Base-by-base conservation (phyloP, 2,888 invertebrate species). In the Automeris io region DNA sequence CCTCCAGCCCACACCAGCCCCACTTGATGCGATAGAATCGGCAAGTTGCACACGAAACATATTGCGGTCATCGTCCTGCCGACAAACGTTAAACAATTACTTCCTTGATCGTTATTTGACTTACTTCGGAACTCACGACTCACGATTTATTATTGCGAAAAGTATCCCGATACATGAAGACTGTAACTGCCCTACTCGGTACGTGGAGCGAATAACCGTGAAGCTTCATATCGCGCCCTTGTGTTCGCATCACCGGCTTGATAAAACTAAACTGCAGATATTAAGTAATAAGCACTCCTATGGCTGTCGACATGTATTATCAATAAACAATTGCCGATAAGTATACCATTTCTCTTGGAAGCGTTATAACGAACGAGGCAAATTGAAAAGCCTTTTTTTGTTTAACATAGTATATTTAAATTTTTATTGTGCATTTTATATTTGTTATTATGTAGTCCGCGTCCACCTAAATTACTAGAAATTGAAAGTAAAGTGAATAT, bases 41-140 rank as follows among this genome's bases (percentile, higher is more conserved):
- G 96, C 70, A 96, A 90, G 87, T 97, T 96, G 93, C 97, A 97
- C 63, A 97, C 96, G 89, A 97, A 97, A 88, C 97, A 97, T 88
- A 95, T 93, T 77, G 95, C 93, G 70, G 95, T 94, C 95, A 95
- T 95, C 75, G 93, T 95, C 92, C 95, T 95, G 91, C 51, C 34
- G 54, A n/a, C 35, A 46, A 29, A 32, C 49, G n/a, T n/a, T n/a
- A 58, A 51, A 45, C 40, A 33, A 32, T 4, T 29, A 35, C 8
- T 41, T 21, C 24, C 6, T 9, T 24, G 4, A 35, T 33, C 9
- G 11, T 16, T 24, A 25, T 25, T 16, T 3, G 8, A 33, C 33
- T 39, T 18, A 23, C 3, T 37, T 23, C 22, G 2, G 16, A 26
- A 7, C 13, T 22, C 7, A 6, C 9, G 19, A 39, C 85, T 77